Base-by-base conservation (phyloP, 2,888 invertebrate genomes). In the Hypolimnas misippus region DNA sequence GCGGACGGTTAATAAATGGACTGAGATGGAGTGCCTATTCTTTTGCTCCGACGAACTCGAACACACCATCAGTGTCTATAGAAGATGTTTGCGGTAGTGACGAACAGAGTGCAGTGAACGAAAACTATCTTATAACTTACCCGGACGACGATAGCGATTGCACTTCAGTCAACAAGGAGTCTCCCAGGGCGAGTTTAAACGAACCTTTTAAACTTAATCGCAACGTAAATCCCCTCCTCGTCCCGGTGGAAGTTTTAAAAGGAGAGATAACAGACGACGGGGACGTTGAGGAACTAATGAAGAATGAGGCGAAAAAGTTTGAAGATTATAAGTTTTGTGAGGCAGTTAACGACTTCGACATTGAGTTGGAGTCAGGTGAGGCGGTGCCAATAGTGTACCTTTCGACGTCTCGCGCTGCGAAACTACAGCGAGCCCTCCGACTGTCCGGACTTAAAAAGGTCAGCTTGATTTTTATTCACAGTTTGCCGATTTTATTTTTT, bases 361-460 rank as follows among this genome's bases (percentile, higher is more conserved):
- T 88, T 69, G 87, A 89, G 76, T 77, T 89, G 78, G 89, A 89
- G 72, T 75, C 78, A 56, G 85, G 78, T 31, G 89, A 89, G 70
- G 87, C 85, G 62, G 85, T 86, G 65, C 90, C 89, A 55, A 87
- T 89, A 76, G 89, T 93, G 70, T 87, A 91, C 77, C 87, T 93
- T 73, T 89, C 93, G 57, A 87, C 88, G 17, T 86, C 89, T 71
- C 88, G 92, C 57, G 93, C 93, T 46, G 93, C 93, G 49, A 82
- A 83, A 61, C 81, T 94, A 73, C 92, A 92, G 78, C 85, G 94
- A 70, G 88, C 93, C n/a, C 79, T 94, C 49, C 89, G 92, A 69
- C 93, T 93, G 77, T 93, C 90, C 42, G 93, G 93, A 70, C 91
- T 92, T 71, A 93, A 93, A 90, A 92, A 92, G 92, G 94, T 94